Conservation (phyloP, 35 echinoderm and acorn worm genomes). For the Hemicentrotus pulcherrimus region DNA sequence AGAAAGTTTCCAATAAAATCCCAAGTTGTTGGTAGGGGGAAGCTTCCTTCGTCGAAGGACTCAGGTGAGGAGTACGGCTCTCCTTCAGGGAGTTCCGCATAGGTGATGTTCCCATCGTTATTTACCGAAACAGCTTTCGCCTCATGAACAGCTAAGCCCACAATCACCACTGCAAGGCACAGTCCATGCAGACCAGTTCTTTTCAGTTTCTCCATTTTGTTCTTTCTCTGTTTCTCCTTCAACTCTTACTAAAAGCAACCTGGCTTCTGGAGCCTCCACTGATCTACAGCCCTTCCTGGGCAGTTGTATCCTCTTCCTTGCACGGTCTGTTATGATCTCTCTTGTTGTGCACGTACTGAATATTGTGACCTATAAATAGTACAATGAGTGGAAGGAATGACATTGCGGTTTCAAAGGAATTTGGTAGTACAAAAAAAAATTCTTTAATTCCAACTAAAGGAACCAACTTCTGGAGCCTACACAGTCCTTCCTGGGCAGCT, state of each 20-base stretch:
- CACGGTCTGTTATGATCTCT: not conserved
- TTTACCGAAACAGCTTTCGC: not conserved
- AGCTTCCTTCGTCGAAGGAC: slow-evolving; percentile 51
- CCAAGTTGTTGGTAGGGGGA: slow-evolving; percentile 65
- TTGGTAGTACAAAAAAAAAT: too few species aligned
- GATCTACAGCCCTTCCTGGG: not conserved
- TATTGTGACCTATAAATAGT: too few species aligned
- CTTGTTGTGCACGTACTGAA: not conserved
- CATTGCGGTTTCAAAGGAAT: too few species aligned
- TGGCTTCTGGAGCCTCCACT: not conserved
- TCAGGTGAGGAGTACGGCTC: not conserved
- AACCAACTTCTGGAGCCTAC: not conserved
- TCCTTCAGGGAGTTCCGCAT: slow-evolving; percentile 50
- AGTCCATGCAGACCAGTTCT: not conserved
- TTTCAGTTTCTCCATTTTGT: not conserved
- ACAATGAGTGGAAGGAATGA: too few species aligned
- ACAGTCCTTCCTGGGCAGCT: not conserved
- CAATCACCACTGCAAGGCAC: not conserved
- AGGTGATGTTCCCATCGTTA: slow-evolving; percentile 61
- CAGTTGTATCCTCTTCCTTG: not conserved
- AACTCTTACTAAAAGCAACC: not conserved
- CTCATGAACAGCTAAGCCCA: not conserved
- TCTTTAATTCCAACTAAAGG: not conserved
- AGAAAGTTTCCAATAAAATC: slow-evolving; percentile 57
- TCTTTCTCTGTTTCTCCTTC: not conserved